Percentiles rank a stretch among this genome's conserved stretches.
phyloP scores from a whole-genome alignment of 2,888 invertebrate species.

The Nemotelus nigrinus region DNA sequence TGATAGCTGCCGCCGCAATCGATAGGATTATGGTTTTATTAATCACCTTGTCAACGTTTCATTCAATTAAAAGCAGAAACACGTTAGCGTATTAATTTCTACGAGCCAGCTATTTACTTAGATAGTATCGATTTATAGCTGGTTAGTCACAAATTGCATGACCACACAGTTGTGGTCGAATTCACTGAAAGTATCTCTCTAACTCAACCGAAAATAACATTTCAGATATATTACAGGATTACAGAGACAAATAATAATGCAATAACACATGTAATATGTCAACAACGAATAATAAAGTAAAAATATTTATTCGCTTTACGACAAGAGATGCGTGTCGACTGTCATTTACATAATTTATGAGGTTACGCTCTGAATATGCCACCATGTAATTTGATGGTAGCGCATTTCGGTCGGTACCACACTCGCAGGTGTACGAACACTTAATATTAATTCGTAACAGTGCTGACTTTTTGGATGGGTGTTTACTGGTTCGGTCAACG shows the following conservation, averaged over 20 bases:
- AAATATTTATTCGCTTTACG: slow-evolving; percentile 16
- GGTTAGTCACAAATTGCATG: too few species aligned
- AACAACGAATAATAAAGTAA: slow-evolving; percentile 23
- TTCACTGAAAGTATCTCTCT: neutral
- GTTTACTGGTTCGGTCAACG: too few species aligned
- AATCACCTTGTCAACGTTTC: too few species aligned
- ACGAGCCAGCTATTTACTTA: too few species aligned
- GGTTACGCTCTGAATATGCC: slow-evolving; percentile 24
- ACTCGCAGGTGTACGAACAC: too few species aligned
- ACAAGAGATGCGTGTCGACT: slow-evolving; percentile 21
- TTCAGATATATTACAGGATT: slow-evolving; percentile 19
- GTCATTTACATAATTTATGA: slow-evolving; percentile 35
- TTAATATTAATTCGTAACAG: too few species aligned
- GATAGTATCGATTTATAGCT: too few species aligned
- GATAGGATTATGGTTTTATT: too few species aligned
- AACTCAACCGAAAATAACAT: slow-evolving; percentile 20
- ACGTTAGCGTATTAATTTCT: too few species aligned
- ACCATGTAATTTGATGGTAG: neutral
- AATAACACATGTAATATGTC: slow-evolving; percentile 24
- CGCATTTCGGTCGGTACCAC: neutral
- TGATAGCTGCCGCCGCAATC: too few species aligned
- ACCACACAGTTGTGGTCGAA: neutral
- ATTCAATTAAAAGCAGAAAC: too few species aligned
- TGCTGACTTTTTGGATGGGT: too few species aligned
- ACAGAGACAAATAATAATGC: slow-evolving; percentile 2